A percentile compares a stretch with the other conserved stretches of the same genome.
Conservation (phyloP, 2,888 invertebrate species). For the Campopleginae sp. region DNA sequence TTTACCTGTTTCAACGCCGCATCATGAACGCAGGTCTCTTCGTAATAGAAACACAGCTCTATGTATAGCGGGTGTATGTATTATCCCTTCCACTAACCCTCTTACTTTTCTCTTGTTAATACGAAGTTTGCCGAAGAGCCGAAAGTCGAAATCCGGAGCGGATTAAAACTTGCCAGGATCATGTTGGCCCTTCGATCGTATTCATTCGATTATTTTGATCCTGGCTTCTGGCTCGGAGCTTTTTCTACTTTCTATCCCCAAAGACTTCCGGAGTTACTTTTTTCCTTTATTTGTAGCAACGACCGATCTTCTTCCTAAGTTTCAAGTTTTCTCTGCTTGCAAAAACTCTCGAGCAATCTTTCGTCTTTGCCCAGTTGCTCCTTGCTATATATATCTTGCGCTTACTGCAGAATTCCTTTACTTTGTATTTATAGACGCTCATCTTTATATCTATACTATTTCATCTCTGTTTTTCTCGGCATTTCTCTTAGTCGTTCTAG, state of each 20-base stretch:
- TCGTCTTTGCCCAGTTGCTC: constrained; percentile 34
- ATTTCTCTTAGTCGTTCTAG: constrained; percentile 43
- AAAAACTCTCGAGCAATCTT: constrained; percentile 55
- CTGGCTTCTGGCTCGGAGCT: constrained; percentile 30
- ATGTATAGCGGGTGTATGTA: constrained; percentile 3
- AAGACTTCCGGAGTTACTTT: constrained; percentile 16
- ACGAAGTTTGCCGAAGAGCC: constrained; percentile 33
- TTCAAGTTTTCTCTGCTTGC: constrained; percentile 53
- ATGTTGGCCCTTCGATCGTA: constrained; percentile 17
- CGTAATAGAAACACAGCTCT: background rate
- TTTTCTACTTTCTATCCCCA: constrained; percentile 30
- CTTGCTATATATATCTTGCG: constrained; percentile 7
- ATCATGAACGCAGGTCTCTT: constrained; percentile 14
- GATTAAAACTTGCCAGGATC: constrained; percentile 58
- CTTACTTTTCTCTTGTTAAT: constrained; percentile 13
- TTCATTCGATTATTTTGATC: constrained; percentile 56
- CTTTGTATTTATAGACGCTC: background rate
- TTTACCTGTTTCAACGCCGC: constrained; percentile 35
- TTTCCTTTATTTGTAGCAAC: constrained; percentile 46
- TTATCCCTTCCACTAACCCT: constrained; percentile 9
- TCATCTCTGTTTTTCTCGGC: constrained; percentile 32
- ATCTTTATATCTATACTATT: constrained; percentile 21
- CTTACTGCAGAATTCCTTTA: constrained; percentile 46
- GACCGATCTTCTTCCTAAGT: constrained; percentile 51
- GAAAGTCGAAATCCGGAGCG: constrained; percentile 50